Percentiles rank a stretch among this genome's conserved stretches.
Conservation (phyloP, 2,888 invertebrate species). For the Therioaphis trifolii region DNA sequence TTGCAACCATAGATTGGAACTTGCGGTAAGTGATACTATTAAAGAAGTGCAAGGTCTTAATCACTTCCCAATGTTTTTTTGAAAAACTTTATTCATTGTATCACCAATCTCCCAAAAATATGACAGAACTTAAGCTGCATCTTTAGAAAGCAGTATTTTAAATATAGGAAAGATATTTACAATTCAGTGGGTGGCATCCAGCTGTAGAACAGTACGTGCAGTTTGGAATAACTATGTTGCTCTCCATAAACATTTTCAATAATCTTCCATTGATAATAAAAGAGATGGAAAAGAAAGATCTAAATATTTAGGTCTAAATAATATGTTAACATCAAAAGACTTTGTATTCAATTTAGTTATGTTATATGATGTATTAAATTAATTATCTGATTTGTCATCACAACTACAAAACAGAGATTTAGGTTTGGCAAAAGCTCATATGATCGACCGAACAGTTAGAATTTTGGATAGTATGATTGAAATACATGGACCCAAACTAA, state of each 20-base stretch:
- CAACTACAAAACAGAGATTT: too few relatives aligned
- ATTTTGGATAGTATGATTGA: conserved; percentile 25
- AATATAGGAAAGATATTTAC: too few relatives aligned
- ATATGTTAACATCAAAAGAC: too few relatives aligned
- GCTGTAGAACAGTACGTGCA: conserved; percentile 17
- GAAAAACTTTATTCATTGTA: too few relatives aligned
- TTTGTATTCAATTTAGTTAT: too few relatives aligned
- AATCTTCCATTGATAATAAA: too few relatives aligned
- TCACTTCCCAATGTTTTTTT: conserved; percentile 14
- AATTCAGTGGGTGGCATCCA: conserved; percentile 15
- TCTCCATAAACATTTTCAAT: conserved; percentile 31
- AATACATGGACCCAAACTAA: conserved; percentile 13
- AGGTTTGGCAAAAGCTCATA: too few relatives aligned
- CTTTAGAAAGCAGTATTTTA: conserved; percentile 10
- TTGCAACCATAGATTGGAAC: conserved; percentile 14
- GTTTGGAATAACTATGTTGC: conserved; percentile 14
- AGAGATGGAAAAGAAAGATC: too few relatives aligned
- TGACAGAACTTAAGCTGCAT: conserved; percentile 17
- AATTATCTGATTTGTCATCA: too few relatives aligned
- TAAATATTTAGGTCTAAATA: too few relatives aligned
- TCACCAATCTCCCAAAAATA: conserved; percentile 31
- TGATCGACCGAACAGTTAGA: not conserved
- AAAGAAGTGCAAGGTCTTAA: not conserved
- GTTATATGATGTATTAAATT: too few relatives aligned
- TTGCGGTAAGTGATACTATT: conserved; percentile 2